A percentile compares a stretch with the other conserved stretches of the same genome.
Conservation (phyloP, 2,888 invertebrate genomes). For the Myopa tessellatipennis region DNA sequence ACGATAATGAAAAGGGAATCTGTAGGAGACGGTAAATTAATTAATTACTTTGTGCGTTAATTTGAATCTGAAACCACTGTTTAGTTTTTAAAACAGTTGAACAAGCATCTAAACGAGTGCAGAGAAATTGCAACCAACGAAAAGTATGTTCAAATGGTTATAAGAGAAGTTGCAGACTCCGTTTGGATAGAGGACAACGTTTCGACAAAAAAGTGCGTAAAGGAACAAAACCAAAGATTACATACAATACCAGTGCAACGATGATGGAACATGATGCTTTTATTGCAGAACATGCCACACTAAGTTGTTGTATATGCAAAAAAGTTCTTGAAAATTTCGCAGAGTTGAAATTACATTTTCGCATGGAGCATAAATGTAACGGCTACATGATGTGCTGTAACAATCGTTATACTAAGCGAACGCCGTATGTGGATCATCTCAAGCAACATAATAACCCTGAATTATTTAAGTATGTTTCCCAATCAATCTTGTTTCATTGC, state of each 20-base stretch:
- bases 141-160: background rate
- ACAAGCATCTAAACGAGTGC: background rate
- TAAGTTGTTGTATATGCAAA: constrained; percentile 37
- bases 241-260: background rate
- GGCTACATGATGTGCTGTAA: constrained; percentile 58
- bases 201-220: background rate
- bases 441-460: constrained; percentile 58
- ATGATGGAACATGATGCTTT: constrained; percentile 32
- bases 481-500: too few relatives aligned
- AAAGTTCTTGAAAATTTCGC: constrained; percentile 28
- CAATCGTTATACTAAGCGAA: constrained; percentile 57
- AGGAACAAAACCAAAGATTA: background rate
- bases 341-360: constrained; percentile 57
- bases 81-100: too few relatives aligned
- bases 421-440: constrained; percentile 58
- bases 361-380: constrained; percentile 52
- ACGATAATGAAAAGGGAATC: too few relatives aligned
- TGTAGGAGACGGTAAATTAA: too few relatives aligned
- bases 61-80: too few relatives aligned
- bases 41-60: background rate
- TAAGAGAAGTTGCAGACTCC: background rate
- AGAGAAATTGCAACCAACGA: background rate
- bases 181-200: background rate
- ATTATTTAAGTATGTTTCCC: constrained; percentile 49
- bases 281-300: constrained; percentile 36